Evolutionary conservation across 2,888 invertebrate species (phyloP).

Genomic region (Epiblema foenella): DNA sequence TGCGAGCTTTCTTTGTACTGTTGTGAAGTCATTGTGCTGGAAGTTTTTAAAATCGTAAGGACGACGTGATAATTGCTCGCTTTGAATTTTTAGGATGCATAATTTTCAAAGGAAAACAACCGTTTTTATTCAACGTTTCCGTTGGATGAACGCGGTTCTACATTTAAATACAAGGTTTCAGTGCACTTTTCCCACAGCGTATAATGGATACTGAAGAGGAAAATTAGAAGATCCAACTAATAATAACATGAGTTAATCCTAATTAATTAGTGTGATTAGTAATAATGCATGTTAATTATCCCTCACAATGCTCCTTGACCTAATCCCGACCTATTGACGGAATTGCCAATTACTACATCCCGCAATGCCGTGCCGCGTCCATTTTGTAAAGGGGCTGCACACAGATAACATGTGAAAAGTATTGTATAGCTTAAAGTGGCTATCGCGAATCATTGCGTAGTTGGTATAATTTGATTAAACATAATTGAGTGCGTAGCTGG

Average conservation of each 20-base stretch:
- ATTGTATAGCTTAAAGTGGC: neutral
- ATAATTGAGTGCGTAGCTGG: no score
- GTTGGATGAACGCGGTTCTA: constrained; percentile 4
- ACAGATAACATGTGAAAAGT: neutral
- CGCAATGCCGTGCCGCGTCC: neutral
- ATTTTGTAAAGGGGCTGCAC: neutral
- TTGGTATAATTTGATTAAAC: no score
- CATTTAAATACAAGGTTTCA: neutral
- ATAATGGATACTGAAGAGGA: neutral
- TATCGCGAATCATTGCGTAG: no score
- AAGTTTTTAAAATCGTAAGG: constrained; percentile 65
- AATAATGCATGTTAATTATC: constrained; percentile 27
- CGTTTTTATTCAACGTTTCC: constrained; percentile 45
- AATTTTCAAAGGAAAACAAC: constrained; percentile 21
- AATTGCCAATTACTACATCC: constrained; percentile 25
- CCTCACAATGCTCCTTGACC: constrained; percentile 19
- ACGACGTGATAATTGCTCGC: constrained; percentile 58
- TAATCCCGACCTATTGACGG: constrained; percentile 16
- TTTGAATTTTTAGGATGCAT: constrained; percentile 38
- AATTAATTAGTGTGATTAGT: constrained; percentile 27
- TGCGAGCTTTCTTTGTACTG: constrained; percentile 74
- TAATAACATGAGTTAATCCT: neutral
- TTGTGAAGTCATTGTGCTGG: constrained; percentile 72
- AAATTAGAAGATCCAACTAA: neutral
- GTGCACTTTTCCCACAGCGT: neutral